These are phyloP conservation scores for Lepisosteus oculatus DNA, from an alignment of 2,113 vertebrate species.

Conservation along the genomic window DNA sequence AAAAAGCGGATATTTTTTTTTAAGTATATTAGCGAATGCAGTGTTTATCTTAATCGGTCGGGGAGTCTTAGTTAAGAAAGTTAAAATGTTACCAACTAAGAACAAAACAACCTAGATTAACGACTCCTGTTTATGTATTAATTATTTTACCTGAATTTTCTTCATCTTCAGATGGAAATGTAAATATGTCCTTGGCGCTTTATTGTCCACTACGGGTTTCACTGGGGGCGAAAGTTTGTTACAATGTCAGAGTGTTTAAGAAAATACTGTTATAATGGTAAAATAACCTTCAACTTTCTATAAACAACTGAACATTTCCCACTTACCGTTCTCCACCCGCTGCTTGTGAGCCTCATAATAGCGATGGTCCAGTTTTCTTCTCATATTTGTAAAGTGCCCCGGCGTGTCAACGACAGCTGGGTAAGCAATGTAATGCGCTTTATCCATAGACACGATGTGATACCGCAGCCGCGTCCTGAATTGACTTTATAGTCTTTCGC, in stretches of 20 bases:
- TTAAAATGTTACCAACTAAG: not conserved
- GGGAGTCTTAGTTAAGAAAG: no score
- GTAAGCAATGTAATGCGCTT: conserved; percentile 24
- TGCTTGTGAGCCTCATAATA: conserved; percentile 25
- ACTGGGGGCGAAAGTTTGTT: not conserved
- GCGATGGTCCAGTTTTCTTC: conserved; percentile 20
- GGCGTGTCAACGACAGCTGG: conserved; percentile 15
- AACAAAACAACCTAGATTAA: not conserved
- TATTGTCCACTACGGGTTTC: conserved; percentile 29
- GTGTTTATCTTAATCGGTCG: no score
- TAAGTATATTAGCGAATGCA: no score
- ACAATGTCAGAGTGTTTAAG: no score
- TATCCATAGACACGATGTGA: conserved; percentile 9
- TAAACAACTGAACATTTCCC: not conserved
- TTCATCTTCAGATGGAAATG: conserved; percentile 31
- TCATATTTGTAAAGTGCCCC: conserved; percentile 15
- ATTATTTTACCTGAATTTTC: conserved; percentile 27
- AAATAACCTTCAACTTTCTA: no score
- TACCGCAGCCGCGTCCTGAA: no score
- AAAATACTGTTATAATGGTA: not conserved
- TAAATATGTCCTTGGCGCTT: conserved; percentile 16
- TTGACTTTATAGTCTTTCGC: no score
- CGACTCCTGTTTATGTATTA: not conserved
- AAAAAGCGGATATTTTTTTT: no score
- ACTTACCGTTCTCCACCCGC: conserved; percentile 18